Evolutionary conservation across 1,140 invertebrate species (phyloP), one percentile per base, ranked within the genome.

Genomic region (Anastrepha obliqua): DNA sequence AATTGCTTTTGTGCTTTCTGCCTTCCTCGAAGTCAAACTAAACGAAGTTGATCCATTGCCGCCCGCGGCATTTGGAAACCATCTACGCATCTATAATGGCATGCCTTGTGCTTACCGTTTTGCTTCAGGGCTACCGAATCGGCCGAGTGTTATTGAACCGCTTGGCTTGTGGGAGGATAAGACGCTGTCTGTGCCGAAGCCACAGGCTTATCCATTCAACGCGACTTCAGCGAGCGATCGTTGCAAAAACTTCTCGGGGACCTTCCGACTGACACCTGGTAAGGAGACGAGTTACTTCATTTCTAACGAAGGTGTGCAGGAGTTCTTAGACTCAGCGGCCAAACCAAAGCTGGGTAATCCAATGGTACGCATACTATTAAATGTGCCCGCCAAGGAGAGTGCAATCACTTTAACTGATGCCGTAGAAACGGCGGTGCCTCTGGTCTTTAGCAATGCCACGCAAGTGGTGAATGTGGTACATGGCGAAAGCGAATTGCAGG

Each of bases 1-100:
- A 0, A 11, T 96, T 5, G 96, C 98, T 0, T 99, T 99, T 93
- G 92, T 97, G 7, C 93, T 98, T 39, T 98, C 98, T n/a, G 98
- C 96, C 4, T 91, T 97, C 64, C 94, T 99, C 0, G 97, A 99
- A 94, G 89, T 98, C 8, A 92, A 96, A 90, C 94, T 99, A 59
- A 95, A 98, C 94, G 92, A 93, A 86, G 95, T 95, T 0, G 95
- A 96, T 89, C 95, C 96, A 0, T 89, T 94, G 4, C 89, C 95
- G 39, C 95, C 95, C 1, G 90, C 91, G 55, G n/a, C 88, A 20
- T 95, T 94, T 17, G 90, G 94, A 17, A 94, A 94, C 0, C 96
- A 97, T 91, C 78, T 98, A 47, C 94, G 96, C 51, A 94, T 98
- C 58, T 97, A 96, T 89, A 98, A 98, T 91, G 94, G 94, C 0